A percentile compares a stretch with the other conserved stretches of the same genome.
phyloP scores from a whole-genome alignment of 2,113 vertebrate genomes.

The Paradoxurus hermaphroditus region DNA sequence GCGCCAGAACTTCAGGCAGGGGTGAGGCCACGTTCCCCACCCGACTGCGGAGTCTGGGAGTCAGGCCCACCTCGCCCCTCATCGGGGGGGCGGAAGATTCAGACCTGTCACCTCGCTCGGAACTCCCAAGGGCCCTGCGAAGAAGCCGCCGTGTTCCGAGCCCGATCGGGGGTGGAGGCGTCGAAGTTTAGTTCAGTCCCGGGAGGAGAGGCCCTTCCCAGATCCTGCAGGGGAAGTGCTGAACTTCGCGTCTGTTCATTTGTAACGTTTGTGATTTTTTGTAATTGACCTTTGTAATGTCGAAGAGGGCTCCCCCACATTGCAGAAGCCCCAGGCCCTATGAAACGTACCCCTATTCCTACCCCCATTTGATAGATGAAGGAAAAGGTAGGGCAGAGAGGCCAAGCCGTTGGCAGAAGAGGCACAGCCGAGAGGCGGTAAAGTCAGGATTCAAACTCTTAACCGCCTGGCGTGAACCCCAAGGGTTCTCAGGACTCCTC shows the following conservation, averaged over 20 bases:
- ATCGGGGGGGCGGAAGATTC: background rate
- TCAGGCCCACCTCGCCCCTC: background rate
- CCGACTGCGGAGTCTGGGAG: too few relatives aligned
- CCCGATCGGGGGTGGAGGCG: background rate
- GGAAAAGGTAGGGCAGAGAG: background rate
- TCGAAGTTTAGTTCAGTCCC: background rate
- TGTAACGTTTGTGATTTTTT: too few relatives aligned
- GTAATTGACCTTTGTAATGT: background rate
- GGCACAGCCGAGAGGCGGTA: background rate
- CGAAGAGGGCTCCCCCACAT: background rate
- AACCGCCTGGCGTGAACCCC: background rate
- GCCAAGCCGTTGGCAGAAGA: background rate
- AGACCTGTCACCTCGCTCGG: background rate
- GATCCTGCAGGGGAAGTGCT: background rate
- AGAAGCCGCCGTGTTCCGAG: background rate
- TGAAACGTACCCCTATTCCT: background rate
- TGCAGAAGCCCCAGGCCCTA: background rate
- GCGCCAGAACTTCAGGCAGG: too few relatives aligned
- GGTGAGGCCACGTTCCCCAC: too few relatives aligned
- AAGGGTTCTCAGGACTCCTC: background rate
- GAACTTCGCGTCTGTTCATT: background rate
- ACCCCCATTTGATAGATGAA: background rate
- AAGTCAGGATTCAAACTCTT: background rate
- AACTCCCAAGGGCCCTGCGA: background rate
- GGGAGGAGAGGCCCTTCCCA: background rate